These are phyloP conservation scores for Pseudeuparius sepicola DNA, from an alignment of 2,888 invertebrate genomes.

Conservation along the genomic window DNA sequence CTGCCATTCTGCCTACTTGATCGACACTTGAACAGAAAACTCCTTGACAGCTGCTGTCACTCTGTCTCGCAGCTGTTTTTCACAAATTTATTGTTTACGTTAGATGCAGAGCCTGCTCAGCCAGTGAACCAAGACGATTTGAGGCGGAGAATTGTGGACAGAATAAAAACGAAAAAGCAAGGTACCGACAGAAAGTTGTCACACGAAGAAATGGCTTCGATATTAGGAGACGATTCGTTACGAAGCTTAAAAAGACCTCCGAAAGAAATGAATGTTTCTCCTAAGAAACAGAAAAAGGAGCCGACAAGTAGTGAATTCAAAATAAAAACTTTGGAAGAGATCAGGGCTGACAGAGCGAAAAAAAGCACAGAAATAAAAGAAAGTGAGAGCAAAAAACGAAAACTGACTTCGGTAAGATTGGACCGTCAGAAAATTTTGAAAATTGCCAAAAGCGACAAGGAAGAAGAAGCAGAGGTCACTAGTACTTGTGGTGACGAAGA, in stretches of 20 bases:
- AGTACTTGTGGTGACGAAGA: slow-evolving; percentile 26
- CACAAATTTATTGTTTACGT: too few species aligned
- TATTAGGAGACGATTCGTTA: slow-evolving; percentile 15
- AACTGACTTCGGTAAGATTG: slow-evolving; percentile 15
- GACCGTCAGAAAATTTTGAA: slow-evolving; percentile 2
- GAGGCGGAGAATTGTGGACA: slow-evolving; percentile 30
- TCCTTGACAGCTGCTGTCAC: too few species aligned
- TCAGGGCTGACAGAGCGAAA: slow-evolving; percentile 33
- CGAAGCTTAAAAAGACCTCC: slow-evolving; percentile 6
- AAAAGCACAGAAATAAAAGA: slow-evolving; percentile 5
- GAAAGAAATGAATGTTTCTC: neutral
- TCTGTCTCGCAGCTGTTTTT: too few species aligned
- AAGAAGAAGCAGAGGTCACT: slow-evolving; percentile 29
- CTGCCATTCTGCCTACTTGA: too few species aligned
- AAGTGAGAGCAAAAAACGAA: slow-evolving; percentile 8
- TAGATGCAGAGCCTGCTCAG: too few species aligned
- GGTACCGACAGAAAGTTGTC: slow-evolving; percentile 16
- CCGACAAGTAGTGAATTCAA: slow-evolving; percentile 29
- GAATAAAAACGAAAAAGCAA: slow-evolving; percentile 22
- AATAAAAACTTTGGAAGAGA: slow-evolving; percentile 39
- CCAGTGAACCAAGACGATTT: slow-evolving; percentile 32
- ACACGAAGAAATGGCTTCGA: slow-evolving; percentile 25
- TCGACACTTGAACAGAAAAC: too few species aligned
- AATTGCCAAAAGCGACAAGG: slow-evolving; percentile 7
- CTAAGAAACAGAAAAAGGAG: slow-evolving; percentile 15